Evolutionary conservation across 2,888 invertebrate genomes (phyloP), one percentile per base, ranked within the genome.

Genomic region (Papilio protenor): DNA sequence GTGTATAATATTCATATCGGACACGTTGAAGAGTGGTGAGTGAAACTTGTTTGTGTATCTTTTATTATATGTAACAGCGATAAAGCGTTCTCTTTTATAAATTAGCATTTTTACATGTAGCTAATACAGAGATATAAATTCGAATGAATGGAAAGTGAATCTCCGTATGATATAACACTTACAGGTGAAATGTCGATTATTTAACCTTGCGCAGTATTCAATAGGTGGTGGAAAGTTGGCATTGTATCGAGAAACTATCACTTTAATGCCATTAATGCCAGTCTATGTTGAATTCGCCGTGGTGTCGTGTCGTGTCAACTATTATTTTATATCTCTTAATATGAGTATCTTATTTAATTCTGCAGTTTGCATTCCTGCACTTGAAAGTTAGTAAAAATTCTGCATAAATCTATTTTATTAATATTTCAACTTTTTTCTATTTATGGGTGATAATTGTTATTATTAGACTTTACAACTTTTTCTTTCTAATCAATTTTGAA

Each of bases 131-230:
- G 78, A 81, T 83, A 80, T 74, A 78, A 81, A 82, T 82, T 81
- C 81, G 79, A 84, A 82, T 78, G 77, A 80, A 81, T 87, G 88
- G 91, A 94, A 94, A 93, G 93, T 90, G 87, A 87, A 85, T 82
- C 81, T 81, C 81, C 81, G 81, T 85, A 84, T 92, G 91, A 90
- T 90, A 89, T 92, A 92, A 93, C 81, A 85, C 88, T 89, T 92
- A 92, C 89, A 93, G 91, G 92, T 93, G 92, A 93, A 92, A 93
- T 84, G 82, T 83, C 82, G 84, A 86, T 87, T 87, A 85, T 86
- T 85, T 89, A 86, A 88, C 88, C 87, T 89, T 89, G 87, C 81
- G 78, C 52, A 21, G 27, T 80, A 76, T 52, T 79, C 75, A 79
- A 77, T 79, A 80, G 80, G 77, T 81, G 83, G 83, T 84, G 79